phyloP scores from a whole-genome alignment of 2,888 invertebrate species.

The Mylabris sibirica region DNA sequence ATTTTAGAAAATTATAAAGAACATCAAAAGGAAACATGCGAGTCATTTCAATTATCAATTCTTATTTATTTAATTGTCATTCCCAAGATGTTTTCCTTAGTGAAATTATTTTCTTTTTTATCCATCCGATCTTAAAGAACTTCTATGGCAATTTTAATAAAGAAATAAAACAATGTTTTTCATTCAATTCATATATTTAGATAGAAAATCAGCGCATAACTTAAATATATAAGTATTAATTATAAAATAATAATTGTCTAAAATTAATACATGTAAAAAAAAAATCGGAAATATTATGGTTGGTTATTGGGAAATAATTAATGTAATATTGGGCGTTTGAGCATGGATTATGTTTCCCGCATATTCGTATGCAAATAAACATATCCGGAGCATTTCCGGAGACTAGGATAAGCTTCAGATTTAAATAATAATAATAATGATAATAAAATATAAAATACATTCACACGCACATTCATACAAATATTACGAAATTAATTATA shows the following conservation, averaged over 20 bases:
- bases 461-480: slow-evolving; percentile 37
- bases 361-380: slow-evolving; percentile 33
- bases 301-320: slow-evolving; percentile 39
- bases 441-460: slow-evolving; percentile 32
- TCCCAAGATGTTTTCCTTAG: not conserved
- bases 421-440: slow-evolving; percentile 48
- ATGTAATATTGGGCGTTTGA: slow-evolving; percentile 15
- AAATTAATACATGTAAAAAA: slow-evolving; percentile 41
- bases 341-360: slow-evolving; percentile 33
- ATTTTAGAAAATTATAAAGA: not conserved
- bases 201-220: slow-evolving; percentile 37
- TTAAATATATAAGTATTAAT: slow-evolving; percentile 15
- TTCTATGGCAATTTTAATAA: not conserved
- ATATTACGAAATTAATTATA: slow-evolving; percentile 27
- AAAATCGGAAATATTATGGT: slow-evolving; percentile 42
- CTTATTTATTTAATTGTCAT: not conserved
- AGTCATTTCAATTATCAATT: not conserved
- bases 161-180: slow-evolving; percentile 15
- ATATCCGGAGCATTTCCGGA: slow-evolving; percentile 51
- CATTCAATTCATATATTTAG: slow-evolving; percentile 32
- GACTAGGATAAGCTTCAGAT: slow-evolving; percentile 57
- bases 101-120: not conserved
- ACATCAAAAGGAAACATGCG: not conserved
- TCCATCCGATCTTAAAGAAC: not conserved
- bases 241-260: slow-evolving; percentile 39